Base-by-base conservation (phyloP, 2,113 vertebrate species). In the Asarcornis scutulata region DNA sequence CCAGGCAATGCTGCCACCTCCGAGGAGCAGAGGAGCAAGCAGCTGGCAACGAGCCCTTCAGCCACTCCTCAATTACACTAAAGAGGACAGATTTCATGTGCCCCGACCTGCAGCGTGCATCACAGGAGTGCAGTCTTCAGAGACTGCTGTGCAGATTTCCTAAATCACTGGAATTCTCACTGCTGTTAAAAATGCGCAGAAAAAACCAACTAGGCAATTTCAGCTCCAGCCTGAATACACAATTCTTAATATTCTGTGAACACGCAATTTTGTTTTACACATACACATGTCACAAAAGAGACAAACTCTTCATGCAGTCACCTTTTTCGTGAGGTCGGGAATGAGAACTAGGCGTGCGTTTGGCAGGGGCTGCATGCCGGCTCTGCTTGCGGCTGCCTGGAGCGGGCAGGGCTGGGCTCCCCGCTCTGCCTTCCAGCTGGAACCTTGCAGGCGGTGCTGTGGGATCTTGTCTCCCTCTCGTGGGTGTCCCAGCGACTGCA, bases 391-490 rank as follows among this genome's bases (percentile, higher is more conserved):
- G 23, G 34, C 50, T 62, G 86, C 55, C 3, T 17, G 53, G 12
- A 42, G 67, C 34, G 23, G 53, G 15, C 3, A 23, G 15, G n/a
- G 64, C 58, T 42, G 36, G 48, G 78, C 77, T 34, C 6, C 0
- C n/a, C 25, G 75, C 56, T 34, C 53, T 55, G 63, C 69, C n/a
- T 25, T 75, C 11, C 59, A 9, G 53, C 42, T 5, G 17, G 2
- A 11, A 23, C n/a, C 50, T 29, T 3, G 3, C 59, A 6, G 42
- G 25, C 64, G 1, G 8, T 17, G 31, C 74, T 14, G 82, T 11
- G 12, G 26, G 89, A 9, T 23, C 90, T 21, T 93, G 93, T 95
- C 96, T 96, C 96, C 96, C 96, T 94, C 96, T 97, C 58, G 88
- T 3, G 96, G 96, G 92, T 84, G 88, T 38, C 53, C 26, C 4